Conservation (phyloP, 2,797 vertebrate genomes). For the Margarornis squamiger region DNA sequence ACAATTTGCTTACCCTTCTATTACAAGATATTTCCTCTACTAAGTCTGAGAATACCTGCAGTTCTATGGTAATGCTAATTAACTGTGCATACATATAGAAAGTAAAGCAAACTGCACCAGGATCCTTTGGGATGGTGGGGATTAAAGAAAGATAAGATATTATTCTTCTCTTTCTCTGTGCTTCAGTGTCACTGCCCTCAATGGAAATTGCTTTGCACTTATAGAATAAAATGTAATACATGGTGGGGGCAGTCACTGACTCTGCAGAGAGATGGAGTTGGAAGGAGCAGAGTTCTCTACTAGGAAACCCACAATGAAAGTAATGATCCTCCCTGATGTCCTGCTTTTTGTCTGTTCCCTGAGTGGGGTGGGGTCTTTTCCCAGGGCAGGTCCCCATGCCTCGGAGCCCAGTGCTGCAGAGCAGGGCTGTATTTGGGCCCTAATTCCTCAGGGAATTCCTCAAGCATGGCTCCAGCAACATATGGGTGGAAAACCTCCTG, state of each 20-base stretch:
- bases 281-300: neutral
- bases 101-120: neutral
- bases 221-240: neutral
- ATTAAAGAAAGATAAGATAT: conserved; percentile 62
- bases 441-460: neutral
- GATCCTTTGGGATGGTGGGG: conserved; percentile 48
- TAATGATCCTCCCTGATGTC: neutral
- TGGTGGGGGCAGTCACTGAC: neutral
- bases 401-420: neutral
- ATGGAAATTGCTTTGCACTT: conserved; percentile 6
- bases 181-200: conserved; percentile 22
- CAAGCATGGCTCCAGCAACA: neutral
- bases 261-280: neutral
- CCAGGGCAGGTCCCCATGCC: neutral
- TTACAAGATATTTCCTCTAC: conserved; percentile 50
- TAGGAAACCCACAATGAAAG: neutral
- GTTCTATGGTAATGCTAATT: conserved; percentile 58
- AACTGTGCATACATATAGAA: conserved; percentile 50
- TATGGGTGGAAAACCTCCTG: neutral
- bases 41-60: conserved; percentile 56
- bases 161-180: conserved; percentile 32
- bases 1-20: conserved; percentile 61
- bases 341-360: neutral
- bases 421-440: neutral
- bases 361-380: neutral